Percentiles rank a stretch among this genome's conserved stretches.
Conservation (phyloP, 1,140 invertebrate species). For the Battus philenor region DNA sequence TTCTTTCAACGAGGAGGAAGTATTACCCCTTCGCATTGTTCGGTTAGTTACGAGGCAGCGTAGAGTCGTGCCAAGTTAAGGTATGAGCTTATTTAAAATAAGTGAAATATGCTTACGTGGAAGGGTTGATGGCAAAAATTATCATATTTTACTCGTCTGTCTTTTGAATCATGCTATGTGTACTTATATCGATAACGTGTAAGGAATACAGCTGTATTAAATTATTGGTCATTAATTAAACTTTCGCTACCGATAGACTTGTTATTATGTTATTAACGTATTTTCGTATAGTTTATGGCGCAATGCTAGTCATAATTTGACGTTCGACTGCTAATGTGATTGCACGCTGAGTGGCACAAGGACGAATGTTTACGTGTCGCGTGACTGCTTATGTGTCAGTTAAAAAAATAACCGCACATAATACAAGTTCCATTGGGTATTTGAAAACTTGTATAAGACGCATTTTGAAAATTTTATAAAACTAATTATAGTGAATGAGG, state of each 20-base stretch:
- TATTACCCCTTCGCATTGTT: constrained; percentile 5
- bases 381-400: constrained; percentile 7
- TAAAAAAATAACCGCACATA: not conserved
- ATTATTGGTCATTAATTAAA: too few relatives aligned
- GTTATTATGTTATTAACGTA: not conserved
- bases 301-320: constrained; percentile 29
- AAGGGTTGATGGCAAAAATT: too few relatives aligned
- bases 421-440: too few relatives aligned
- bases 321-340: constrained; percentile 43
- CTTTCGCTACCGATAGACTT: too few relatives aligned
- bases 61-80: constrained; percentile 1
- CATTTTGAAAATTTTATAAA: too few relatives aligned
- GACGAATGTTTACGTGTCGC: constrained; percentile 21
- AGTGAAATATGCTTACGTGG: too few relatives aligned
- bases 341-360: constrained; percentile 49
- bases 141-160: too few relatives aligned
- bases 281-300: not conserved
- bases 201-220: too few relatives aligned
- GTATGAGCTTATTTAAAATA: not conserved
- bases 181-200: too few relatives aligned
- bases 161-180: too few relatives aligned
- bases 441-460: too few relatives aligned
- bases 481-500: too few relatives aligned
- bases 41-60: not conserved
- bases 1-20: constrained; percentile 9